Evolutionary conservation across 2,888 invertebrate species (phyloP), one percentile per base, ranked within the genome.

Genomic region (Nymphalis polychloros): DNA sequence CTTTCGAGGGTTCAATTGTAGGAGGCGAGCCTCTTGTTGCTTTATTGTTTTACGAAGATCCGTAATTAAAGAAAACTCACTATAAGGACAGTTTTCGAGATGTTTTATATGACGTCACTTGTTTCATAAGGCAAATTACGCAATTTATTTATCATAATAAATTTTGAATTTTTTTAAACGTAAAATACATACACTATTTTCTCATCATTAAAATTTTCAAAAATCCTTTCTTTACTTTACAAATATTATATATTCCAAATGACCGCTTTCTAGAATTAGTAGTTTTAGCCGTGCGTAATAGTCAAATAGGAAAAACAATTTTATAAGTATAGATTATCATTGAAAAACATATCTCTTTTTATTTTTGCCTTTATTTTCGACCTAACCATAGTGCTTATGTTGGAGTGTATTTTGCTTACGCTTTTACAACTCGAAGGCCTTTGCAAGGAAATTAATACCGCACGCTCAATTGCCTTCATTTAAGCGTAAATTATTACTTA

Each of bases 41-140:
- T 75, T 76, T 81, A 84, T 82, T 86, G 82, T 85, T 83, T 76
- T 75, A 76, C 74, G 75, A 77, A 76, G 77, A 75, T 77, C 67
- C 67, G 77, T 84, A 83, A 86, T 85, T 83, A 84, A 81, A 79
- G 79, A 78, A 82, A 82, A 80, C 76, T 73, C 67, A 59, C 70
- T 67, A 47, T 69, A 35, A 20, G 62, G 64, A 50, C 48, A 60
- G 67, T 62, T 69, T 72, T 59, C 52, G 31, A 65, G 35, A 53
- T 65, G 64, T 69, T 67, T 57, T 61, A 35, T 64, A 55, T 67
- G 31, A 16, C n/a, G 31, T 52, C 19, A 52, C 23, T 59, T 63
- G 23, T 50, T 53, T 19, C 0, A 31, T 48, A 20, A 17, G 17
- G 8, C 19, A 50, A 19, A 20, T 3, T 31, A 53, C 3, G 17